Evolutionary conservation across 1,140 invertebrate species (phyloP).

Genomic region (Yoshiicerus persimilis): DNA sequence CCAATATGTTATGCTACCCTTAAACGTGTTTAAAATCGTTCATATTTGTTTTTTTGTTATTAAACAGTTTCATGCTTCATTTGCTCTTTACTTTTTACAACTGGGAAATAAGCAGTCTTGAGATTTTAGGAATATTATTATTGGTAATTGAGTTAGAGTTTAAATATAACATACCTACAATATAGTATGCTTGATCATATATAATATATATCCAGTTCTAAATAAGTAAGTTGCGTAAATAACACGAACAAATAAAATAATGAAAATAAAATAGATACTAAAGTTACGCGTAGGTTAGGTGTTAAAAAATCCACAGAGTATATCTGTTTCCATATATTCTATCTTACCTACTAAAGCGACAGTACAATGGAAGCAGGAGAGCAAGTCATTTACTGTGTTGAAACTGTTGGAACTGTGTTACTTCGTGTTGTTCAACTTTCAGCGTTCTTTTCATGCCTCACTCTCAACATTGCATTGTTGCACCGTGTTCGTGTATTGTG

Average conservation of each 20-base stretch:
- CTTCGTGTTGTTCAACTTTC: slow-evolving; percentile 46
- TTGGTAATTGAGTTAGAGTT: too few species aligned
- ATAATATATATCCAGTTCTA: not conserved
- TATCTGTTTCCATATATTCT: not conserved
- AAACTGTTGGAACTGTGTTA: slow-evolving; percentile 40
- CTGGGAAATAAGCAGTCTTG: too few species aligned
- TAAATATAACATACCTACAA: too few species aligned
- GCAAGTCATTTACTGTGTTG: not conserved
- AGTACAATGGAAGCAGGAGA: not conserved
- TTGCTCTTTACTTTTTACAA: too few species aligned
- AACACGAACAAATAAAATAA: not conserved
- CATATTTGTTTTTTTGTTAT: too few species aligned
- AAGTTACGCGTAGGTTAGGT: not conserved
- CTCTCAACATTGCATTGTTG: not conserved
- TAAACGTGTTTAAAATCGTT: too few species aligned
- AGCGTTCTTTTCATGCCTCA: slow-evolving; percentile 16
- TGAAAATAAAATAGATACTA: not conserved
- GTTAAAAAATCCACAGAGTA: not conserved
- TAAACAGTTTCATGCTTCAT: too few species aligned
- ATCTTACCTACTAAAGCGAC: not conserved
- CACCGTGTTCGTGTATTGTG: not conserved
- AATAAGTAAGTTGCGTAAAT: not conserved
- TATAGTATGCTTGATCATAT: too few species aligned
- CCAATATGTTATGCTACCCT: too few species aligned
- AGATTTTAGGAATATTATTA: too few species aligned